A percentile compares a stretch with the other conserved stretches of the same genome.
Conservation (phyloP, 2,888 invertebrate species). For the Acanthoscelides obtectus region DNA sequence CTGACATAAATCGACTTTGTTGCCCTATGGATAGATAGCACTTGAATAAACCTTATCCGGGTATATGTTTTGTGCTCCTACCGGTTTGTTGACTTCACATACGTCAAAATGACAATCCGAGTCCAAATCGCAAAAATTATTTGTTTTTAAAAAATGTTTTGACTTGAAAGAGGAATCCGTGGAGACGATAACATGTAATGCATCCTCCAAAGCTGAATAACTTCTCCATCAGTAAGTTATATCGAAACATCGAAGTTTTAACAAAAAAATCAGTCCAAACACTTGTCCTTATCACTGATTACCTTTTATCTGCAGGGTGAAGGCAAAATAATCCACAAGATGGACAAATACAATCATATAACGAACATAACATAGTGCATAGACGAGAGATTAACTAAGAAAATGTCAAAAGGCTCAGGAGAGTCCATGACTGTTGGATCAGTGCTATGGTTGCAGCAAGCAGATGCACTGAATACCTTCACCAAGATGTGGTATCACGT, state of each 20-base stretch:
- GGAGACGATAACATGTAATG: background rate
- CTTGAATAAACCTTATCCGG: too few species aligned
- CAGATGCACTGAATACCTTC: constrained; percentile 60
- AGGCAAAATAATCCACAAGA: background rate
- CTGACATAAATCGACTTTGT: too few species aligned
- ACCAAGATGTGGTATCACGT: constrained; percentile 97
- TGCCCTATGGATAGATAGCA: too few species aligned
- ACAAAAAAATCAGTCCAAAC: background rate
- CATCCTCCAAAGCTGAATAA: background rate
- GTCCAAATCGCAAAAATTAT: background rate
- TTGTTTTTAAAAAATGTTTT: background rate
- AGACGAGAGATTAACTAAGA: constrained; percentile 2
- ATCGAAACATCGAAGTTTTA: background rate
- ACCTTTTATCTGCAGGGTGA: background rate
- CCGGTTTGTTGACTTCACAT: background rate
- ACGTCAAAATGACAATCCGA: background rate
- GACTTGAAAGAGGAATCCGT: background rate
- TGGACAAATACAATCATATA: background rate
- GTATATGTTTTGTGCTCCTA: background rate
- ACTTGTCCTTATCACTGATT: background rate
- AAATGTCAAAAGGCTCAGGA: constrained; percentile 35
- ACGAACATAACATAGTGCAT: background rate
- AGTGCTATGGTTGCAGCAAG: constrained; percentile 42
- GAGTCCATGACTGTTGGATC: constrained; percentile 39
- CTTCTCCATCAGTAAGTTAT: background rate